Base-by-base conservation (phyloP, 2,888 invertebrate species). In the Ennomos erosarius region DNA sequence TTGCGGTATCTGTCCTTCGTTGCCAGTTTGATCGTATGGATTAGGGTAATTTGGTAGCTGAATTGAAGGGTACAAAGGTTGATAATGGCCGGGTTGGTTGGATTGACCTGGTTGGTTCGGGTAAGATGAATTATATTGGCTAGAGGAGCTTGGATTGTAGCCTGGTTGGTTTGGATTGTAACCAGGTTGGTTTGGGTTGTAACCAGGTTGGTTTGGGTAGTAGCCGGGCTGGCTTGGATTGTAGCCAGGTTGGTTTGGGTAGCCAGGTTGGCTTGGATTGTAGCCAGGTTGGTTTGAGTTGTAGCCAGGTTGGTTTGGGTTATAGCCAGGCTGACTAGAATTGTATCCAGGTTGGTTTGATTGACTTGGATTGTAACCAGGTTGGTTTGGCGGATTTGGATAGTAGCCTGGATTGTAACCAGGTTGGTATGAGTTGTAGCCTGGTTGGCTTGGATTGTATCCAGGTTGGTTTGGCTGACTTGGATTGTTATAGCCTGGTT, bases 1-100 rank as follows among this genome's bases (percentile, higher is more conserved):
- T 11, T 73, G 61, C 0, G 71, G 83, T 3, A 68, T 64, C 37
- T 65, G 49, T 0, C 57, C 40, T 26, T 73, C 71, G 13, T 61
- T 64, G 5, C 62, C 65, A 33, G 61, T 58, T 35, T 65, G 63
- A 3, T 40, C 58, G 44, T 64, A 55, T 9, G 64, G 63, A 13
- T 63, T 47, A 6, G 65, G 16, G 33, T 59, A 43, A 8, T 59
- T 49, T 38, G 69, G 64, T 9, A 64, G 49, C 36, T 67, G 65
- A n/a, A 68, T 55, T 39, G 33, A 42, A 43, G 48, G 69, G 53
- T 51, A 68, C 10, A 53, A 47, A n/a, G 54, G 55, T 49, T 59
- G 50, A 40, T 52, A 48, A 49, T 48, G 44, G 16, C 26, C 44
- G 0, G 11, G 56, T 42, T 13, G 49, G 12, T 42, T 61, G 35